phyloP scores from a whole-genome alignment of 2,888 invertebrate species.

The Torymus tubicola region DNA sequence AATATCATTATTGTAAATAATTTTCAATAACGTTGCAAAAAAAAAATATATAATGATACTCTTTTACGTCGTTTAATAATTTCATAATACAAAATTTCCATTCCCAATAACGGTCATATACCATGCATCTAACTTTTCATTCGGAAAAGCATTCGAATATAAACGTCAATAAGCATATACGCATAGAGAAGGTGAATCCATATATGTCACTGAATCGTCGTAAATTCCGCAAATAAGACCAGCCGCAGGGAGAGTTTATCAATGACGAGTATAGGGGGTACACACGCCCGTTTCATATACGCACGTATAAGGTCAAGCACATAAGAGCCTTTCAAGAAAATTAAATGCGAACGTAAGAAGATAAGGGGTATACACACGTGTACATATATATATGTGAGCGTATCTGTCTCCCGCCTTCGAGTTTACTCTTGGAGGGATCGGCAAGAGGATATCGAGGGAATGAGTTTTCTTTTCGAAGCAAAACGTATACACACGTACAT shows the following conservation, averaged over 20 bases:
- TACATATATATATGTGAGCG: not conserved
- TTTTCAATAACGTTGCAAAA: no score
- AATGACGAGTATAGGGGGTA: conserved; percentile 20
- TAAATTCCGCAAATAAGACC: conserved; percentile 27
- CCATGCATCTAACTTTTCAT: no score
- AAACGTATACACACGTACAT: no score
- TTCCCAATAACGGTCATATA: no score
- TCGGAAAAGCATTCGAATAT: no score
- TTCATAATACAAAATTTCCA: no score
- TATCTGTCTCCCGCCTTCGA: not conserved
- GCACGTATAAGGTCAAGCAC: not conserved
- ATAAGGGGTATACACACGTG: conserved; percentile 1
- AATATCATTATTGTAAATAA: no score
- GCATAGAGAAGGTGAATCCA: not conserved
- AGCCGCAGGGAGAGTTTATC: conserved; percentile 9
- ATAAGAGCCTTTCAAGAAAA: conserved; percentile 56
- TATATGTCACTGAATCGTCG: conserved; percentile 1
- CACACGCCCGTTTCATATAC: not conserved
- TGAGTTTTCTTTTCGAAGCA: conserved; percentile 24
- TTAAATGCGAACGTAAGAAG: conserved; percentile 55
- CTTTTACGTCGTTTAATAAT: no score
- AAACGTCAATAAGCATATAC: no score
- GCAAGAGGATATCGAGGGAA: conserved; percentile 38
- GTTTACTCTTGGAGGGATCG: conserved; percentile 39
- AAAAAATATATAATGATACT: no score